A percentile compares a stretch with the other conserved stretches of the same genome.
These are phyloP conservation scores for Hydrophis major DNA, from an alignment of 2,797 vertebrate species.

Conservation along the genomic window DNA sequence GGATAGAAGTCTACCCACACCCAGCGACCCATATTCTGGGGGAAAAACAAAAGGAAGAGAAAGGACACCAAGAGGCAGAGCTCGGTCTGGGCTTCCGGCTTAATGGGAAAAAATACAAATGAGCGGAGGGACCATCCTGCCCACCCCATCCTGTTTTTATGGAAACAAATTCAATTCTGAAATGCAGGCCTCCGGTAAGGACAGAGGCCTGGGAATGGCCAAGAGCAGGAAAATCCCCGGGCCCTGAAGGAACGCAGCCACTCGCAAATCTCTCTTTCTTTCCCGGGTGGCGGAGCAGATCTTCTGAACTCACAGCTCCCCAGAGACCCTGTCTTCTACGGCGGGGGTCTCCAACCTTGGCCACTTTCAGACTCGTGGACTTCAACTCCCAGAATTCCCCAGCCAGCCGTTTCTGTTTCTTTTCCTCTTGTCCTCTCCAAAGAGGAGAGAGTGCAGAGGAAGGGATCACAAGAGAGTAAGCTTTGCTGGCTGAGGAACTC, in stretches of 20 bases:
- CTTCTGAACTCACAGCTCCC: neutral
- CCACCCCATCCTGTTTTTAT: slow-evolving; percentile 82
- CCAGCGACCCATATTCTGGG: neutral
- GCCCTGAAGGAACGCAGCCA: neutral
- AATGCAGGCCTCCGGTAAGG: slow-evolving; percentile 15
- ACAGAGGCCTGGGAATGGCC: neutral
- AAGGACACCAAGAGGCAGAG: too few species aligned
- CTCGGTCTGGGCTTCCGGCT: slow-evolving; percentile 33
- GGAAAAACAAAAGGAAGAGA: neutral
- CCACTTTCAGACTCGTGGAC: too few species aligned
- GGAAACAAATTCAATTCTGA: slow-evolving; percentile 68
- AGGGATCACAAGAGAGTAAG: too few species aligned
- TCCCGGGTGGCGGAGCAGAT: neutral
- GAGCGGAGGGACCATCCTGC: slow-evolving; percentile 34
- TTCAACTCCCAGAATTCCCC: neutral
- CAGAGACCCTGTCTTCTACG: too few species aligned
- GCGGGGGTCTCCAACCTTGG: too few species aligned
- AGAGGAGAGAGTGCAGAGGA: too few species aligned
- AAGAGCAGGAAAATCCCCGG: neutral
- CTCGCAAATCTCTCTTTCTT: neutral
- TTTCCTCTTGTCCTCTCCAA: too few species aligned
- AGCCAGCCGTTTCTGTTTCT: too few species aligned
- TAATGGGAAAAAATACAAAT: slow-evolving; percentile 51
- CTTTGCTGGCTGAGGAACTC: too few species aligned
- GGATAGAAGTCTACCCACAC: fast-evolving